Conservation (phyloP, 2,797 vertebrate genomes). For the Tenualosa thibaudeaui region DNA sequence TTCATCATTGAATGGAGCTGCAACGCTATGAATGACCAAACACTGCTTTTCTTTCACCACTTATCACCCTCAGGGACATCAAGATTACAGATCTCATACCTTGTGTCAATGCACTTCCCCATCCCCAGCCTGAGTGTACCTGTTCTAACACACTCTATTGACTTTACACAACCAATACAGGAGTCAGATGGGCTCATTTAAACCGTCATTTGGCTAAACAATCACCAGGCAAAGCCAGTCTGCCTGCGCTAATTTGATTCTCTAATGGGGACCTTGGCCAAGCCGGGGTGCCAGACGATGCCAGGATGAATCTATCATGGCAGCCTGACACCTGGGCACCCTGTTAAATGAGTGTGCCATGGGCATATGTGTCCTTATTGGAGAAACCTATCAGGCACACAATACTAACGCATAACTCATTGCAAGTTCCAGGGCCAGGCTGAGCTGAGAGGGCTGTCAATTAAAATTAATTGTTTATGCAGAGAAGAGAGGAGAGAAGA, state of each 20-base stretch:
- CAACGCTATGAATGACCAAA: neutral
- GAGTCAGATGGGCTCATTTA: neutral
- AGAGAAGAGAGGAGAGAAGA: neutral
- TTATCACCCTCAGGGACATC: neutral
- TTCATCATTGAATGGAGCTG: neutral
- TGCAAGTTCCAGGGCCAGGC: slow-evolving; percentile 50
- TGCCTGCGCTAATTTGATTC: neutral
- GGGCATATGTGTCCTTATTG: slow-evolving; percentile 51
- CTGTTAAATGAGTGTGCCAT: neutral
- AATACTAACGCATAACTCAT: slow-evolving; percentile 60
- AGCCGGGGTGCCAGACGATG: neutral
- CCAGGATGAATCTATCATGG: slow-evolving; percentile 17
- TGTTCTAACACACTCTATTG: neutral
- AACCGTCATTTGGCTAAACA: slow-evolving; percentile 6
- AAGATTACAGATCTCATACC: neutral
- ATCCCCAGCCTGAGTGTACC: neutral
- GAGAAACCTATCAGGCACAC: slow-evolving; percentile 56
- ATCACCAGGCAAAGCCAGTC: neutral
- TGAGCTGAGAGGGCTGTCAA: slow-evolving; percentile 62
- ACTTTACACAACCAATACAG: neutral
- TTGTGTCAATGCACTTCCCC: neutral
- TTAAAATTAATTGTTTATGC: slow-evolving; percentile 63
- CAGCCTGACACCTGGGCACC: slow-evolving; percentile 2
- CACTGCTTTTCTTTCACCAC: neutral
- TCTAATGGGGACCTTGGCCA: slow-evolving; percentile 12